These are phyloP conservation scores for Hoplias malabaricus DNA, from an alignment of 2,113 vertebrate species.

Conservation along the genomic window DNA sequence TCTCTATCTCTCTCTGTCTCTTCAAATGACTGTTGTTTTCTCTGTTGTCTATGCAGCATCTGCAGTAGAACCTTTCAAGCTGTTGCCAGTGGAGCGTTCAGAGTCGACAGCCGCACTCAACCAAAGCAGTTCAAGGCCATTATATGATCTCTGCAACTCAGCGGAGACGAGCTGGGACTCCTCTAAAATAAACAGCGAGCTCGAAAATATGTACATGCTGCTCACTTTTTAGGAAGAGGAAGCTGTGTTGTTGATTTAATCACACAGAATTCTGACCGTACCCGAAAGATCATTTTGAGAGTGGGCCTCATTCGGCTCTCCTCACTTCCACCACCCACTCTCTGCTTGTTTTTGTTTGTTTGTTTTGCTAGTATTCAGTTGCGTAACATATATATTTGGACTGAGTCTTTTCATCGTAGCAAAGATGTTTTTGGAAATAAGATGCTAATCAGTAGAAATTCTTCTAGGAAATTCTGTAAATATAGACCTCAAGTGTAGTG, in stretches of 20 bases:
- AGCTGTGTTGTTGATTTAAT: background rate
- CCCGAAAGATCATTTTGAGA: background rate
- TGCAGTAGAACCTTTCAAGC: slow-evolving; percentile 37
- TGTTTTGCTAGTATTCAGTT: background rate
- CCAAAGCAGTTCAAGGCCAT: slow-evolving; percentile 43
- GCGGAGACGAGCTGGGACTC: background rate
- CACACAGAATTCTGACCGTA: background rate
- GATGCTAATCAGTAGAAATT: background rate
- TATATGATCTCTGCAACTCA: slow-evolving; percentile 38
- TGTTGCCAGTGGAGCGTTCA: slow-evolving; percentile 22
- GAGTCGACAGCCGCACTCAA: slow-evolving; percentile 37
- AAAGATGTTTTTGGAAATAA: background rate
- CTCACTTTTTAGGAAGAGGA: slow-evolving; percentile 1
- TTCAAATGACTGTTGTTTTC: slow-evolving; percentile 19
- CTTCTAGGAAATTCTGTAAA: background rate
- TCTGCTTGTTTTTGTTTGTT: background rate
- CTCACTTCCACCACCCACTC: background rate
- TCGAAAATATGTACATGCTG: background rate
- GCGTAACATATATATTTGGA: background rate
- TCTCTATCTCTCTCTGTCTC: background rate
- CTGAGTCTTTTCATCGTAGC: background rate
- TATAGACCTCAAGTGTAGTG: no score
- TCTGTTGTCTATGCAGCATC: slow-evolving; percentile 13
- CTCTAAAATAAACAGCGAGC: slow-evolving; percentile 18
- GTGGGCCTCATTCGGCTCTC: background rate